Evolutionary conservation across 2,797 vertebrate species (phyloP).

Genomic region (Neosilurus hyrtlii): DNA sequence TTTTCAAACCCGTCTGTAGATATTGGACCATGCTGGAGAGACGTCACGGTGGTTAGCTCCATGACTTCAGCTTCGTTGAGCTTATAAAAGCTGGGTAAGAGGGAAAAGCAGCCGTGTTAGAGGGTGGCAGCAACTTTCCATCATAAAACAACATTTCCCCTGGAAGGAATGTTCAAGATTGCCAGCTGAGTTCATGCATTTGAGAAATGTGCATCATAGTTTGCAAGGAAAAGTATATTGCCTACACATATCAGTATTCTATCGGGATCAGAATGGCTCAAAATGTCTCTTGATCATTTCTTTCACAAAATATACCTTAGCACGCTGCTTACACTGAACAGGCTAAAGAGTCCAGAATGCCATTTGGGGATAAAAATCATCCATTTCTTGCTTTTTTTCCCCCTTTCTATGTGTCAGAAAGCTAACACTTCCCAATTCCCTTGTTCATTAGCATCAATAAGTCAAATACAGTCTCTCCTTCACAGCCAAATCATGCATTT

Average conservation of each 20-base stretch:
- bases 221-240: slow-evolving; percentile 26
- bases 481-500: slow-evolving; percentile 69
- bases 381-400: slow-evolving; percentile 68
- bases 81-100: slow-evolving; percentile 44
- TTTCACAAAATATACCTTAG: slow-evolving; percentile 69
- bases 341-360: slow-evolving; percentile 67
- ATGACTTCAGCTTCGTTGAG: slow-evolving; percentile 52
- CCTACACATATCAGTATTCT: slow-evolving; percentile 47
- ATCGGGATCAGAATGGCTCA: slow-evolving; percentile 51
- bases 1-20: slow-evolving; percentile 51
- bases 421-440: slow-evolving; percentile 63
- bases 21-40: slow-evolving; percentile 56
- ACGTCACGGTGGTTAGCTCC: slow-evolving; percentile 53
- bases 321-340: slow-evolving; percentile 67
- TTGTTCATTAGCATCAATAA: slow-evolving; percentile 82
- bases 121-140: slow-evolving; percentile 20
- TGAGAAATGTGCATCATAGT: slow-evolving; percentile 22
- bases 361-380: slow-evolving; percentile 72
- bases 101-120: neutral
- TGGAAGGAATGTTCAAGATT: slow-evolving; percentile 16
- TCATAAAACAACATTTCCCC: slow-evolving; percentile 19
- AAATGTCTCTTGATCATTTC: slow-evolving; percentile 68
- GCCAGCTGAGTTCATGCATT: slow-evolving; percentile 15
- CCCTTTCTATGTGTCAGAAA: slow-evolving; percentile 56
- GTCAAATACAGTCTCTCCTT: slow-evolving; percentile 78